Evolutionary conservation across 1,140 invertebrate genomes (phyloP).

Genomic region (Lasaia peninsularis): DNA sequence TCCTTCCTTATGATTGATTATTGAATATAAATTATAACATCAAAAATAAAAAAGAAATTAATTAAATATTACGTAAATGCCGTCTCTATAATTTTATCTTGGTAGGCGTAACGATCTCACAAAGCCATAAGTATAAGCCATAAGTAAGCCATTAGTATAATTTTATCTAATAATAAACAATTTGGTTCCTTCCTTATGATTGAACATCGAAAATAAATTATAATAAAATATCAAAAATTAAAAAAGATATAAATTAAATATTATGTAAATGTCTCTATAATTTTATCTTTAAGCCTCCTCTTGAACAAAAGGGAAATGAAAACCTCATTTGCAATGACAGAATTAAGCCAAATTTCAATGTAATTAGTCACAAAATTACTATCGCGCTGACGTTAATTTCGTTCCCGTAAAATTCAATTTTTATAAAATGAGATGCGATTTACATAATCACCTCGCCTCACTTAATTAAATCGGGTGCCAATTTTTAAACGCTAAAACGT

Average conservation of each 20-base stretch:
- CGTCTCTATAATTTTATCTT: too few species aligned
- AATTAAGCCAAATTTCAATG: constrained; percentile 25
- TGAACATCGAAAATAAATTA: neutral
- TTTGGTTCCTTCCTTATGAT: too few species aligned
- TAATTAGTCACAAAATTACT: constrained; percentile 32
- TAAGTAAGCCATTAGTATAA: too few species aligned
- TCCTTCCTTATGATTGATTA: too few species aligned
- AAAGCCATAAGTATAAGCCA: too few species aligned
- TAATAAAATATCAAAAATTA: neutral
- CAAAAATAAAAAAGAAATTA: too few species aligned
- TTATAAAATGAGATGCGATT: constrained; percentile 36
- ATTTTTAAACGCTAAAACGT: constrained; percentile 18
- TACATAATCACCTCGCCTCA: constrained; percentile 31
- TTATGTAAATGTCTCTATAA: constrained; percentile 7
- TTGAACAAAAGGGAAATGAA: constrained; percentile 17
- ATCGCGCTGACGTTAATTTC: constrained; percentile 31
- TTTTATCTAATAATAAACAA: too few species aligned
- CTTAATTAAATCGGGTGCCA: constrained; percentile 30
- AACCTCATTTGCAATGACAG: constrained; percentile 25
- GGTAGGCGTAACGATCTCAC: too few species aligned
- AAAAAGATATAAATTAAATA: constrained; percentile 4
- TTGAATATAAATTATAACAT: too few species aligned
- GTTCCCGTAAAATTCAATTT: constrained; percentile 35
- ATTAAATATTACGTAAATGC: too few species aligned
- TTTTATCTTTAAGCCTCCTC: constrained; percentile 17